A percentile compares a stretch with the other conserved stretches of the same genome.
phyloP scores from a whole-genome alignment of 2,888 invertebrate species.

The Operophtera brumata region DNA sequence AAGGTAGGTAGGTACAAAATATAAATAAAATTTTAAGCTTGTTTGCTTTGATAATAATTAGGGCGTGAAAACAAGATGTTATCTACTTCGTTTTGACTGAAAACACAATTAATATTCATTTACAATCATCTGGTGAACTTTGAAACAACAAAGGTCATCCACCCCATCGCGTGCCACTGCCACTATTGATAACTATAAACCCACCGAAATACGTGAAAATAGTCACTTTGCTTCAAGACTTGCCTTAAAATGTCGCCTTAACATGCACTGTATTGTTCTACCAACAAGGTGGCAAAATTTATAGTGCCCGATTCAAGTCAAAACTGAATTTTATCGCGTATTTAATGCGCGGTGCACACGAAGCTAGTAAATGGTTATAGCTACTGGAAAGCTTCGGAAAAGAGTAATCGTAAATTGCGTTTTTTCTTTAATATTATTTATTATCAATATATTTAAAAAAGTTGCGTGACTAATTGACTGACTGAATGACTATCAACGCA shows the following conservation, averaged over 20 bases:
- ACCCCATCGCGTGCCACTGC: conserved; percentile 31
- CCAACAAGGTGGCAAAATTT: conserved; percentile 42
- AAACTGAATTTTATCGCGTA: conserved; percentile 3
- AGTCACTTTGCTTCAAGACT: conserved; percentile 35
- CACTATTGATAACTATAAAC: conserved; percentile 24
- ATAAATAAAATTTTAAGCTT: no score
- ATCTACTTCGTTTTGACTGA: background rate
- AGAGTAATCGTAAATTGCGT: no score
- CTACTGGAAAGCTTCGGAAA: background rate
- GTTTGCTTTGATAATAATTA: background rate
- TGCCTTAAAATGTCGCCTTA: conserved; percentile 38
- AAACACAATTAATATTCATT: conserved; percentile 14
- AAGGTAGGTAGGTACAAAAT: no score
- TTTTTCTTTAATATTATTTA: no score
- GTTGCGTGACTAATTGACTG: no score
- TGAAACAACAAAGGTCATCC: conserved; percentile 25
- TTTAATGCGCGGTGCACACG: background rate
- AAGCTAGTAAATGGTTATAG: conserved; percentile 1
- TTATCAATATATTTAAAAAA: no score
- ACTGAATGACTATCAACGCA: no score
- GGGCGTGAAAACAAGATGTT: conserved; percentile 9
- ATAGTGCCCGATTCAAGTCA: conserved; percentile 27
- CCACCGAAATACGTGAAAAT: conserved; percentile 29
- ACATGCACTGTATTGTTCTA: conserved; percentile 44
- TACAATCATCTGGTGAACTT: conserved; percentile 28